A percentile compares a stretch with the other conserved stretches of the same genome.
phyloP scores from a whole-genome alignment of 2,888 invertebrate genomes.

The Gonocerus acuteangulatus region DNA sequence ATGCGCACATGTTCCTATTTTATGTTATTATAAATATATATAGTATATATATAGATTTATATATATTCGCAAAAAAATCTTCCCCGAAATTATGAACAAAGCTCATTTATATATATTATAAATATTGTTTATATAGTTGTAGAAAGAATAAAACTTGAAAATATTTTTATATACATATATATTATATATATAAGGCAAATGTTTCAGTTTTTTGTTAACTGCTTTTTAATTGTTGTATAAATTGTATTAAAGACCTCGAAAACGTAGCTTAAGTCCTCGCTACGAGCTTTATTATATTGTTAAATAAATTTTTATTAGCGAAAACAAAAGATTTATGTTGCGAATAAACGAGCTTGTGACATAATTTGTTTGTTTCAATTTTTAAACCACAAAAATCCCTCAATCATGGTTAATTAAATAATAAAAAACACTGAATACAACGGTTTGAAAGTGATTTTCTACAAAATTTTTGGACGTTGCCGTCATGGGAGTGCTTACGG shows the following conservation, averaged over 20 bases:
- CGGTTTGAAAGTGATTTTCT: no score
- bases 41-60: conserved; percentile 14
- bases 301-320: conserved; percentile 25
- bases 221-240: conserved; percentile 20
- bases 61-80: conserved; percentile 10
- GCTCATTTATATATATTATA: conserved; percentile 23
- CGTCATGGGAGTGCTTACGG: not conserved
- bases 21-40: conserved; percentile 20
- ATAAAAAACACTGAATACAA: not conserved
- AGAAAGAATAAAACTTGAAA: conserved; percentile 13
- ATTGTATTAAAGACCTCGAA: conserved; percentile 18
- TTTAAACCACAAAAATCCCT: not conserved
- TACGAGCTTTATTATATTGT: conserved; percentile 25
- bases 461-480: no score
- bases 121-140: conserved; percentile 22
- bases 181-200: conserved; percentile 20
- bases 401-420: not conserved
- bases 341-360: conserved; percentile 26
- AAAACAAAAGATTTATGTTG: conserved; percentile 21
- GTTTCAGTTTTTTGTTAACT: conserved; percentile 21
- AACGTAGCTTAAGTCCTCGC: conserved; percentile 21
- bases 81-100: conserved; percentile 15
- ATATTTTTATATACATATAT: conserved; percentile 24
- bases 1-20: conserved; percentile 25
- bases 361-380: conserved; percentile 11